Evolutionary conservation across 53 echinoderm and acorn worm genomes (phyloP).

Genomic region (Antedon mediterranea): DNA sequence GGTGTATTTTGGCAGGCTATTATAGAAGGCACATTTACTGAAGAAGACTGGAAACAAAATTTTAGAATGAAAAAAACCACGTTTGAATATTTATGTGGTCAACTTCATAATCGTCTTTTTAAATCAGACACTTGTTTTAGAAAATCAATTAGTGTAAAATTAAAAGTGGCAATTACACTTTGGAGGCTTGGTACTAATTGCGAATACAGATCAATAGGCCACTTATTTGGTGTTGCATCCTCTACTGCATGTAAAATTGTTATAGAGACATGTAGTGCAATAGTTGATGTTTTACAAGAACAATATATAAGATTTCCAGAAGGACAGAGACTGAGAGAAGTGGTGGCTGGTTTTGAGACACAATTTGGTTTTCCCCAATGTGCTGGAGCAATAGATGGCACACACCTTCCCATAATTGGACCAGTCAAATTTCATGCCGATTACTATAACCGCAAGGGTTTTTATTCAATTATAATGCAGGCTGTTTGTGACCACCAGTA

Average conservation of each 20-base stretch:
- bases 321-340: too few species aligned
- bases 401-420: too few species aligned
- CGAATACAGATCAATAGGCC: conserved; percentile 6
- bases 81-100: conserved; percentile 5
- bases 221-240: conserved; percentile 14
- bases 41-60: conserved; percentile 11
- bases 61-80: conserved; percentile 16
- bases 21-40: conserved; percentile 5
- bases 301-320: conserved; percentile 1
- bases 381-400: too few species aligned
- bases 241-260: conserved; percentile 8
- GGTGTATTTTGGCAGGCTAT: conserved; percentile 6
- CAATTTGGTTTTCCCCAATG: too few species aligned
- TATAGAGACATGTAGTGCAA: conserved; percentile 5
- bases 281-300: not conserved
- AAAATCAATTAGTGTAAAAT: not conserved
- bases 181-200: conserved; percentile 13
- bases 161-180: conserved; percentile 15
- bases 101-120: not conserved
- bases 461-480: too few species aligned
- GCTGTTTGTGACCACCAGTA: too few species aligned
- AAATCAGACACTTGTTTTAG: conserved; percentile 3
- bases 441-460: too few species aligned
- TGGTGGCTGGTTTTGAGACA: too few species aligned
- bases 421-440: too few species aligned